These are phyloP conservation scores for Aricia artaxerxes DNA, from an alignment of 2,888 invertebrate genomes.

Conservation along the genomic window DNA sequence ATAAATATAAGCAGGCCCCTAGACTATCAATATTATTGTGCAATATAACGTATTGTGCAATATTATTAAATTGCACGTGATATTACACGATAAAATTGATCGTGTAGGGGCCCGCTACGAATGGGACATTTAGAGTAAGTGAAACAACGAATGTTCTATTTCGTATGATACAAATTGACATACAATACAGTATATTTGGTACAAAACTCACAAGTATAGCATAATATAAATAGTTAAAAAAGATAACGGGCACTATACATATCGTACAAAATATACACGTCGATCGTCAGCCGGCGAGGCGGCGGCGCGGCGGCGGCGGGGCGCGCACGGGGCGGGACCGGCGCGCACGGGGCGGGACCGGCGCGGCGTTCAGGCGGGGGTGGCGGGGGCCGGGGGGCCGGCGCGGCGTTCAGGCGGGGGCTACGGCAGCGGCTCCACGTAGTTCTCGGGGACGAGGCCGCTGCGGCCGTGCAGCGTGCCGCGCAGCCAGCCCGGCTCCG, in stretches of 20 bases:
- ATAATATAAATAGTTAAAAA: constrained; percentile 75
- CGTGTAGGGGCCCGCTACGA: background rate
- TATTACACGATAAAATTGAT: too few species aligned
- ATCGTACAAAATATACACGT: constrained; percentile 72
- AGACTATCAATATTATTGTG: too few species aligned
- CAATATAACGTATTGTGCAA: too few species aligned
- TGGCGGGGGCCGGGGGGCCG: constrained; percentile 57
- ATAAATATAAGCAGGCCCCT: too few species aligned
- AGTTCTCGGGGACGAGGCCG: constrained; percentile 97
- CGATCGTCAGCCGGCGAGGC: constrained; percentile 52
- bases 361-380: constrained; percentile 62
- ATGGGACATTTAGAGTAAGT: background rate
- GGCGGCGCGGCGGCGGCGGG: background rate
- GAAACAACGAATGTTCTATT: constrained; percentile 35
- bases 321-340: constrained; percentile 35
- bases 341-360: constrained; percentile 10
- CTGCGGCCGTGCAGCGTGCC: constrained; percentile 95
- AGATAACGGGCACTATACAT: constrained; percentile 76
- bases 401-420: constrained; percentile 50
- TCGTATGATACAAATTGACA: constrained; percentile 48
- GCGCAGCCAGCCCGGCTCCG: constrained; percentile 98
- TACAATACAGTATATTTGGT: constrained; percentile 70
- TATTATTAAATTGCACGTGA: too few species aligned
- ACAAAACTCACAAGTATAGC: constrained; percentile 75
- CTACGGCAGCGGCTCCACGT: constrained; percentile 92